Conservation (phyloP, 2,113 vertebrate species). For the Elanoides forficatus region DNA sequence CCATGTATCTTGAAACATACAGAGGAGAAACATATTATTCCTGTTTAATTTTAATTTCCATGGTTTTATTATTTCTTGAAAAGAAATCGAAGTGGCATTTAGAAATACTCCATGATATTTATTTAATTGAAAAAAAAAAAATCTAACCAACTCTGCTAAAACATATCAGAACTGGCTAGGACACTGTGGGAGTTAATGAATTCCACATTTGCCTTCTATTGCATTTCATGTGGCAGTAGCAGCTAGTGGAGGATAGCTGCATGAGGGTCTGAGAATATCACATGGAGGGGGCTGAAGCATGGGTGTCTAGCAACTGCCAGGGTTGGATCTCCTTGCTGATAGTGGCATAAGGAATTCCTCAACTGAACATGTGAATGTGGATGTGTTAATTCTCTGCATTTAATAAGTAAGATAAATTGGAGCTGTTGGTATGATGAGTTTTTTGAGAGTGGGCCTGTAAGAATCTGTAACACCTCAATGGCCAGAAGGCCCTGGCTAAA, state of each 20-base stretch:
- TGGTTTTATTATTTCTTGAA: neutral
- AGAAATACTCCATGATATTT: neutral
- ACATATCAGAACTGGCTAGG: neutral
- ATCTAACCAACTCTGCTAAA: neutral
- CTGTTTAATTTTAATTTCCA: neutral
- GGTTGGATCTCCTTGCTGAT: neutral
- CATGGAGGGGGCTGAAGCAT: neutral
- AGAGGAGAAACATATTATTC: neutral
- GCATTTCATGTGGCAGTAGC: neutral
- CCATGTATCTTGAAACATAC: neutral
- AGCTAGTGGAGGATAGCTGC: neutral
- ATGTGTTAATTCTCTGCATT: neutral
- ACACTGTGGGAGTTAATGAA: neutral
- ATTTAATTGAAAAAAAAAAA: neutral
- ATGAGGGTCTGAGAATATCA: neutral
- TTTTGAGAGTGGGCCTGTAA: neutral
- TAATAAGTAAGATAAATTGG: neutral
- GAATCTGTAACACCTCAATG: neutral
- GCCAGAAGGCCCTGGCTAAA: neutral
- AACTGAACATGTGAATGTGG: too few species aligned
- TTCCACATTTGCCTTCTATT: neutral
- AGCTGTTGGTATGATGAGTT: neutral
- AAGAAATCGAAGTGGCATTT: neutral
- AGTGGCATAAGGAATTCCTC: neutral
- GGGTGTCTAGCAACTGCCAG: neutral